Evolutionary conservation across 2,113 vertebrate genomes (phyloP), one percentile per base, ranked within the genome.

Genomic region (Cheirogaleus medius): DNA sequence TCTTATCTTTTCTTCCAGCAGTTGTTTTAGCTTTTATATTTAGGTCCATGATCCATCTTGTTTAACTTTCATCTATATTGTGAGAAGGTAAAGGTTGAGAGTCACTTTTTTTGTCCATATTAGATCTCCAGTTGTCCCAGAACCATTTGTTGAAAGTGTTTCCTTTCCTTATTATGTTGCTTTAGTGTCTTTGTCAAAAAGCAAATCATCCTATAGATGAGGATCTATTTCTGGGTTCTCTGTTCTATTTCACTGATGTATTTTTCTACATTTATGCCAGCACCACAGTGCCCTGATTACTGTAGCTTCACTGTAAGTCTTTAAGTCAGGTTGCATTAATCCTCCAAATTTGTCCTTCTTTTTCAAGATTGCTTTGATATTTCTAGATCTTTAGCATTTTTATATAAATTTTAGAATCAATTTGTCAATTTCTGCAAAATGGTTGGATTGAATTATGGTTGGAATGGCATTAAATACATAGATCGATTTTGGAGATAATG

Each of bases 381-480:
- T 94, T 69, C 23, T 78, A 91, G 39, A 49, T 93, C 20, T 25
- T 92, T 92, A 63, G 34, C 56, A 90, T 94, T 88, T 82, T 66
- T 63, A 56, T 49, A 69, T 91, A 85, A n/a, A 54, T 91, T 74
- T 95, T 90, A 74, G 42, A 54, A 60, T 37, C n/a, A 37, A 20
- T 87, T 86, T 92, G 73, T 64, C 74, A 94, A 47, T 78, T 80
- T 83, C 47, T 68, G 21, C 18, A 84, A 49, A 92, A 44, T 44
- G 2, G 27, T 34, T 84, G 54, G 54, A n/a, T 64, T 39, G 29
- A 87, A 74, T 93, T 92, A 74, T 42, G 20, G 42, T 52, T 90
- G 20, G 23, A 42, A 84, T 42, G 73, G 25, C 34, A 63, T 86
- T 83, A 87, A 76, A 54, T 71, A 11, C 54, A 21, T 39, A 91